These are phyloP conservation scores for Numenius arquata DNA, from an alignment of 2,113 vertebrate genomes.

Conservation along the genomic window DNA sequence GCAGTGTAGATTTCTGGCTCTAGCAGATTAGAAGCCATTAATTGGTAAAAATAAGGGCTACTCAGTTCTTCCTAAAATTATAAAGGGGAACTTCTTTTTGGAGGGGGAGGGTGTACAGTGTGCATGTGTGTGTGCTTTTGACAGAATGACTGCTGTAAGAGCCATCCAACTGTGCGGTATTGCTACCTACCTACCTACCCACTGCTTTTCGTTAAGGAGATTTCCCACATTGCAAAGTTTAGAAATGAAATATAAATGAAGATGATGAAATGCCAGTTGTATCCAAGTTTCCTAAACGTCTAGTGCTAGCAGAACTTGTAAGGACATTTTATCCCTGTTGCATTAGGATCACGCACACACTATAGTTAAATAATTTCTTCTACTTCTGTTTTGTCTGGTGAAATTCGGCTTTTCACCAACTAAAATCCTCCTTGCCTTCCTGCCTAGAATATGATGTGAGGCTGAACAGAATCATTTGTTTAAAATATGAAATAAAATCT, in stretches of 20 bases:
- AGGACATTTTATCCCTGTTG: background rate
- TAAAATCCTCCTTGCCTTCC: background rate
- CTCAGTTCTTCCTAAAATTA: background rate
- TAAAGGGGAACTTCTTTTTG: background rate
- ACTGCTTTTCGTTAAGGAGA: background rate
- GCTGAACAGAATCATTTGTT: background rate
- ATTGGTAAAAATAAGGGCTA: background rate
- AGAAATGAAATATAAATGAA: background rate
- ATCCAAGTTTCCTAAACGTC: background rate
- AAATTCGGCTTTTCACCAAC: background rate
- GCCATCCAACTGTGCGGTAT: background rate
- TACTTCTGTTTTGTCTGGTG: background rate
- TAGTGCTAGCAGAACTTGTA: background rate
- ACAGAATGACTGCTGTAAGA: background rate
- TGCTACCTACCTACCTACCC: background rate
- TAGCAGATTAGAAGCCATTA: background rate
- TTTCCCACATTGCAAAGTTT: background rate
- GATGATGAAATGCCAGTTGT: background rate
- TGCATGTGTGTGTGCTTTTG: background rate
- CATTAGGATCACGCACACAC: background rate
- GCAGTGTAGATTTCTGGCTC: background rate
- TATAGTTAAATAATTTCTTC: background rate
- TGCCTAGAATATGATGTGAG: background rate
- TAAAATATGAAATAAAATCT: background rate
- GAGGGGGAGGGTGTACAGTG: too few relatives aligned